These are phyloP conservation scores for Perodicticus potto DNA, from an alignment of 2,797 vertebrate genomes.

Conservation along the genomic window DNA sequence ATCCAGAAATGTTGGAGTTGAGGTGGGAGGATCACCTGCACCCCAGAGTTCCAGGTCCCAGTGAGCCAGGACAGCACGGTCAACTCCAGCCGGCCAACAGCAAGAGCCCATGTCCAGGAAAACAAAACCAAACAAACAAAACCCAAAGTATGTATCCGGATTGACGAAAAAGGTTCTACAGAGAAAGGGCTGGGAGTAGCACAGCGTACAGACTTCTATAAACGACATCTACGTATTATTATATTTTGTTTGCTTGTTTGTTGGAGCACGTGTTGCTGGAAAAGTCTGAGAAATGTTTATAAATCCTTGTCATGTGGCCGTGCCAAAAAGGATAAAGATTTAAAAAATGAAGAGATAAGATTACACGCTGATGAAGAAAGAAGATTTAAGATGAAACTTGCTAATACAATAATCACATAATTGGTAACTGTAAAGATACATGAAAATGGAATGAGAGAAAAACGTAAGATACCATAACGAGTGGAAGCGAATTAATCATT, in stretches of 20 bases:
- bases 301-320: not conserved
- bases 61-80: not conserved
- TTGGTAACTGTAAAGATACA: conserved; percentile 23
- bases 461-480: not conserved
- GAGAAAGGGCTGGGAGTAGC: not conserved
- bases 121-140: not conserved
- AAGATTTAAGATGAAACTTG: not conserved
- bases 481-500: not conserved
- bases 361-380: not conserved
- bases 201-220: not conserved
- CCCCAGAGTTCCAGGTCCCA: not conserved
- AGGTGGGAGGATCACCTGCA: not conserved
- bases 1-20: not conserved
- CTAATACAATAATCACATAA: conserved; percentile 45
- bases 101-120: not conserved
- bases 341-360: conserved; percentile 29
- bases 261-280: not conserved
- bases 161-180: not conserved
- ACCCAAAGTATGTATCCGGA: not conserved
- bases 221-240: not conserved
- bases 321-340: not conserved
- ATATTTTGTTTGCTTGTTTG: not conserved
- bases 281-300: not conserved
- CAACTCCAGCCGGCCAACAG: not conserved
- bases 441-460: conserved; percentile 36